Conservation (phyloP, 2,113 vertebrate genomes). For the Pterocles gutturalis region DNA sequence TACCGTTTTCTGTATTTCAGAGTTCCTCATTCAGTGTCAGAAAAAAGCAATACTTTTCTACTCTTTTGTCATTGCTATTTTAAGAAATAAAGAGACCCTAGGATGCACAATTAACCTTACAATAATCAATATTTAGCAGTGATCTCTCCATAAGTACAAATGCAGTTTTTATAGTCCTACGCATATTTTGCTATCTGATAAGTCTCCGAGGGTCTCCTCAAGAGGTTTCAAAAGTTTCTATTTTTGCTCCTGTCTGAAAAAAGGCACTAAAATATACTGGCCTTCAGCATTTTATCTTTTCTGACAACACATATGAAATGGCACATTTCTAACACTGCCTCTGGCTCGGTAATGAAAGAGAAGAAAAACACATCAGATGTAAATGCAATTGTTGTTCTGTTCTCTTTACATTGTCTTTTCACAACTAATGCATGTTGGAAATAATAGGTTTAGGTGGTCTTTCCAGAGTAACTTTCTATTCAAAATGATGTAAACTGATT, state of each 20-base stretch:
- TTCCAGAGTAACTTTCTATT: neutral
- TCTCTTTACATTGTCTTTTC: neutral
- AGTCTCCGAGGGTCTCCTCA: neutral
- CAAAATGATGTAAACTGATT: neutral
- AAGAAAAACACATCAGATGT: neutral
- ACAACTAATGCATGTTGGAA: neutral
- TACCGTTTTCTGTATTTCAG: neutral
- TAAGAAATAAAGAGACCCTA: neutral
- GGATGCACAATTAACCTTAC: constrained; percentile 19
- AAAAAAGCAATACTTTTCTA: neutral
- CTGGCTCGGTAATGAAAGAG: neutral
- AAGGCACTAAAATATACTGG: neutral
- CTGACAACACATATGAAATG: constrained; percentile 36
- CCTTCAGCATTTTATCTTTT: constrained; percentile 44
- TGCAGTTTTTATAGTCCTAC: constrained; percentile 2
- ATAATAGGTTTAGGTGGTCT: neutral
- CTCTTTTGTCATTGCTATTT: constrained; percentile 7
- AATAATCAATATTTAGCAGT: neutral
- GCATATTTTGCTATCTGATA: neutral
- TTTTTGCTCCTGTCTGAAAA: constrained; percentile 42
- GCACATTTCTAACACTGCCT: constrained; percentile 32
- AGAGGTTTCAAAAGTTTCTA: constrained; percentile 26
- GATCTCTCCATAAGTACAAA: neutral
- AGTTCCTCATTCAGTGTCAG: neutral
- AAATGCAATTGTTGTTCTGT: neutral